phyloP scores from a whole-genome alignment of 1,140 invertebrate species.

The Nephila pilipes region DNA sequence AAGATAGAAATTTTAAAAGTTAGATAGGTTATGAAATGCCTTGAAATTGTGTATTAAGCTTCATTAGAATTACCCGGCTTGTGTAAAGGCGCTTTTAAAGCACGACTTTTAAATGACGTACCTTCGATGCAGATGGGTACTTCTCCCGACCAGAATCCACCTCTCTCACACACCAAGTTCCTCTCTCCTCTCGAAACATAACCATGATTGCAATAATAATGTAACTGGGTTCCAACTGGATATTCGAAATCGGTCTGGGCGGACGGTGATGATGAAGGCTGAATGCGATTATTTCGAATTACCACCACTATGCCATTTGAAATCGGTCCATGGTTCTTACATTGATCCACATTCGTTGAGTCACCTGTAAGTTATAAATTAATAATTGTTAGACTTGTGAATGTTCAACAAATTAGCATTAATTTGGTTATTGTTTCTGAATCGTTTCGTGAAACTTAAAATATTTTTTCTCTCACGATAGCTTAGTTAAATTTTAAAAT shows the following conservation, averaged over 20 bases:
- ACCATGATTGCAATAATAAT: neutral
- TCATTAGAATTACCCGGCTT: neutral
- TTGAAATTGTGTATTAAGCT: neutral
- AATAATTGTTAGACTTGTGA: no score
- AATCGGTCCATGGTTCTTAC: neutral
- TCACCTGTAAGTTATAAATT: neutral
- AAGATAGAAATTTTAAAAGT: neutral
- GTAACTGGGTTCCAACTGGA: neutral
- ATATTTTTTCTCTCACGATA: no score
- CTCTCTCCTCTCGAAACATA: neutral
- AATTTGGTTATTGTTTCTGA: no score
- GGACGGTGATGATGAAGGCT: neutral
- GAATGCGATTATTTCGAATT: neutral
- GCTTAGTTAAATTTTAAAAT: no score
- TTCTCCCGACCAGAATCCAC: neutral
- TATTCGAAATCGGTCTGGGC: neutral
- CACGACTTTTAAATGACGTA: neutral
- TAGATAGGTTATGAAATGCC: neutral
- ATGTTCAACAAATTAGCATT: no score
- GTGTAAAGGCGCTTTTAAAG: neutral
- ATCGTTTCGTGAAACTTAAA: no score
- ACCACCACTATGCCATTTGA: neutral
- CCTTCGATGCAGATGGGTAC: neutral
- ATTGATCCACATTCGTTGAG: neutral
- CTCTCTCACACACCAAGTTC: no score